Conservation (phyloP, 1,140 invertebrate species). For the Heterodera carotae region DNA sequence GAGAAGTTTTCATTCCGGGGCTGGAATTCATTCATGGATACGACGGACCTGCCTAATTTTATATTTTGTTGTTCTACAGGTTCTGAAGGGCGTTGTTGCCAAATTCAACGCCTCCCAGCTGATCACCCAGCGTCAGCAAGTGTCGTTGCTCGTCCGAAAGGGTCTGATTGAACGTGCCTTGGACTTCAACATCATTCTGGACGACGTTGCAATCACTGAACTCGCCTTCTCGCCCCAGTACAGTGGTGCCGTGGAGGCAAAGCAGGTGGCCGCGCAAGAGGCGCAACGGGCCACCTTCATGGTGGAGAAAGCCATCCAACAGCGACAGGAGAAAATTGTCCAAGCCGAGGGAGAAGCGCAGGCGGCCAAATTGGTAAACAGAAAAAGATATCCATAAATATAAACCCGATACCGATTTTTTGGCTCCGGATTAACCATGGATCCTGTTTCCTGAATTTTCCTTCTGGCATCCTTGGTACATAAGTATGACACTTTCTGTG, state of each 20-base stretch:
- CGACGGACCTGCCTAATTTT: too few species aligned
- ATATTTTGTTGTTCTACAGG: constrained; percentile 65
- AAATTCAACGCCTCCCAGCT: constrained; percentile 99
- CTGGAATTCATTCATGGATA: too few species aligned
- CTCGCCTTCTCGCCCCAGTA: constrained; percentile 98
- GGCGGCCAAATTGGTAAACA: constrained; percentile 74
- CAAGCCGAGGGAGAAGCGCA: constrained; percentile 99
- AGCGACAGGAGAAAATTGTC: constrained; percentile 97
- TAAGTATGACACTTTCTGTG: too few species aligned
- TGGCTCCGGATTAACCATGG: neutral
- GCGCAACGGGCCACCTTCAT: constrained; percentile 96
- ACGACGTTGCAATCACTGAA: constrained; percentile 99
- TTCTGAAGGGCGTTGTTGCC: constrained; percentile 94
- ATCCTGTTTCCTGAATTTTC: too few species aligned
- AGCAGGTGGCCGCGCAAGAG: constrained; percentile 94
- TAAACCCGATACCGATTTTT: neutral
- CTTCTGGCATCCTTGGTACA: too few species aligned
- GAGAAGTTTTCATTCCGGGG: too few species aligned
- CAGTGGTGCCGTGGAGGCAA: constrained; percentile 97
- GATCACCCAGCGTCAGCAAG: constrained; percentile 91
- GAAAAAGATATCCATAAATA: neutral
- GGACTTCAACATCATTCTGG: constrained; percentile 97
- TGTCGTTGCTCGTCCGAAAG: constrained; percentile 86
- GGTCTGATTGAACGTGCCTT: constrained; percentile 92
- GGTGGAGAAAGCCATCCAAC: constrained; percentile 95